Evolutionary conservation across 2,797 vertebrate species (phyloP).

Genomic region (Acipenser oxyrinchus): DNA sequence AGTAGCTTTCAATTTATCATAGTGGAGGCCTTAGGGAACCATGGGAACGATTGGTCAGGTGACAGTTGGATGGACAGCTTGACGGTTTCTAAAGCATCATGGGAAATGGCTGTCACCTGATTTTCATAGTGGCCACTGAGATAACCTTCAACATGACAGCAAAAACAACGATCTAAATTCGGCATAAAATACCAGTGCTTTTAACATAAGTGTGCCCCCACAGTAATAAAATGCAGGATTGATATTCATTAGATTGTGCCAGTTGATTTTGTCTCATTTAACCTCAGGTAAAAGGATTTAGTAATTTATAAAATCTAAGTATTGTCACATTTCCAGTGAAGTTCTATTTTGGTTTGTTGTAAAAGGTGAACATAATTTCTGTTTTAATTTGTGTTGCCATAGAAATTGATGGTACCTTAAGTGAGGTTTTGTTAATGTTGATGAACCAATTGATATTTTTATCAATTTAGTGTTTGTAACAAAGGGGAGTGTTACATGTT

Average conservation of each 20-base stretch:
- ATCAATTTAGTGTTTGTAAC: too few species aligned
- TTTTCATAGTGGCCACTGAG: constrained; percentile 77
- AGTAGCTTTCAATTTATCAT: constrained; percentile 78
- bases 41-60: constrained; percentile 85
- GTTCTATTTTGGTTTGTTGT: background rate
- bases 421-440: too few species aligned
- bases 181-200: constrained; percentile 31
- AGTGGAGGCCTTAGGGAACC: constrained; percentile 70
- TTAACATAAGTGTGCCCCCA: constrained; percentile 29
- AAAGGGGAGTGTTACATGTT: too few species aligned
- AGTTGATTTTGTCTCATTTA: background rate
- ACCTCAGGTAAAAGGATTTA: background rate
- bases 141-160: constrained; percentile 96
- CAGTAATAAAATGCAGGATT: background rate
- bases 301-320: too few species aligned
- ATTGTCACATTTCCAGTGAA: too few species aligned
- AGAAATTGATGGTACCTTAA: background rate
- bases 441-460: too few species aligned
- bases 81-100: constrained; percentile 90
- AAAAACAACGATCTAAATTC: constrained; percentile 79
- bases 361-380: constrained; percentile 33
- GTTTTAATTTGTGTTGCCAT: constrained; percentile 22
- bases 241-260: background rate
- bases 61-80: constrained; percentile 92
- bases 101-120: constrained; percentile 97